A percentile compares a stretch with the other conserved stretches of the same genome.
Conservation (phyloP, 2,888 invertebrate species). For the Monoplex corrugatus region DNA sequence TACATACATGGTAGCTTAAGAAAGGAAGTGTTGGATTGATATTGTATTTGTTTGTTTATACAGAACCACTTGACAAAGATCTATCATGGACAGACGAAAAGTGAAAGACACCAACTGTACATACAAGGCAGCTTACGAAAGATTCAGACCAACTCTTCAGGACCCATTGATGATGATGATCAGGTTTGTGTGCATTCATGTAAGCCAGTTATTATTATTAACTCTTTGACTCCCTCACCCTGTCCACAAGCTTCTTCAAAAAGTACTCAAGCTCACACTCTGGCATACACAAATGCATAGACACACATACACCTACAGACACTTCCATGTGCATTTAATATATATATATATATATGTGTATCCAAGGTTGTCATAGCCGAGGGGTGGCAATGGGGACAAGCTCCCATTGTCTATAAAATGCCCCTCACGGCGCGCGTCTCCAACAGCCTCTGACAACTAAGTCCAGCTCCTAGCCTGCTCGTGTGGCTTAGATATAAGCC, state of each 20-base stretch:
- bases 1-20: too few species aligned
- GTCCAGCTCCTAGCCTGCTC: too few species aligned
- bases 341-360: too few species aligned
- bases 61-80: slow-evolving; percentile 45
- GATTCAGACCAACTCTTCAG: slow-evolving; percentile 19
- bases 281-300: neutral
- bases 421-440: too few species aligned
- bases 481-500: too few species aligned
- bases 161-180: slow-evolving; percentile 47
- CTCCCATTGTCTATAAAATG: too few species aligned
- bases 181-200: slow-evolving; percentile 14
- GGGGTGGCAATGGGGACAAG: too few species aligned
- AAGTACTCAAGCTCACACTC: neutral
- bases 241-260: neutral
- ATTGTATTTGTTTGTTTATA: too few species aligned
- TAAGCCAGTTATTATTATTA: neutral
- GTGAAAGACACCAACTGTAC: slow-evolving; percentile 34
- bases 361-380: too few species aligned
- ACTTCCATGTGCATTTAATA: neutral
- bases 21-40: too few species aligned
- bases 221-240: neutral
- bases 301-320: neutral
- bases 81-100: slow-evolving; percentile 5
- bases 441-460: too few species aligned
- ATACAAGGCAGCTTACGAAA: slow-evolving; percentile 10